A percentile compares a stretch with the other conserved stretches of the same genome.
phyloP scores from a whole-genome alignment of 1,140 invertebrate genomes.

The Platorchestia sp. region DNA sequence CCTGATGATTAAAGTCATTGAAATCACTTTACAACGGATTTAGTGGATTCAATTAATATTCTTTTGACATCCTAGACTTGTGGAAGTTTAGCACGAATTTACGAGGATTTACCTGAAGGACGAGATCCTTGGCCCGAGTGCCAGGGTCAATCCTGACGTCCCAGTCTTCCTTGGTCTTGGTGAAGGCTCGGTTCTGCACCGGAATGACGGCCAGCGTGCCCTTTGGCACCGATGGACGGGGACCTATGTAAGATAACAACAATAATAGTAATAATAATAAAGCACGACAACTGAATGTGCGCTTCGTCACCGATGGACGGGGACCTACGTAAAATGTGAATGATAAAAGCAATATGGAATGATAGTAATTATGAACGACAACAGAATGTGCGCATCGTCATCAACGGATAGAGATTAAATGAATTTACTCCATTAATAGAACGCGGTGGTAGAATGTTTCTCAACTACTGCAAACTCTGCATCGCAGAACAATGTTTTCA shows the following conservation, averaged over 20 bases:
- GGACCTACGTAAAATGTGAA: conserved; percentile 73
- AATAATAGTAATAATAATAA: conserved; percentile 12
- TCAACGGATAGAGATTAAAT: conserved; percentile 72
- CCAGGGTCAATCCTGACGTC: conserved; percentile 73
- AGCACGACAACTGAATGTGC: conserved; percentile 72
- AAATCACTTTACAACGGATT: no score
- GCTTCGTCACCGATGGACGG: conserved; percentile 76
- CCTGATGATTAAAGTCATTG: no score
- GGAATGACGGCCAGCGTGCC: conserved; percentile 76
- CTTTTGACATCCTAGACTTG: no score
- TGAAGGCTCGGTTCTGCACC: conserved; percentile 72
- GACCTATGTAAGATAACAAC: conserved; percentile 72
- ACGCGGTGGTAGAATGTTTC: not conserved
- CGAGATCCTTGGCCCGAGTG: conserved; percentile 73
- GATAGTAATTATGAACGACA: not conserved
- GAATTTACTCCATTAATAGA: not conserved
- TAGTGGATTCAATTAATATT: no score
- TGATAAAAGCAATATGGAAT: not conserved
- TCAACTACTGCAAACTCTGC: not conserved
- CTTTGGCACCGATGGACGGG: conserved; percentile 75
- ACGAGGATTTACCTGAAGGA: conserved; percentile 72
- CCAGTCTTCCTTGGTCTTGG: conserved; percentile 73
- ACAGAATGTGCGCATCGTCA: conserved; percentile 78
- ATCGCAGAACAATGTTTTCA: no score
- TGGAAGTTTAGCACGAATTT: no score